These are phyloP conservation scores for Diacarnus erythraeanus DNA, from an alignment of 37 sponge, comb jelly and placozoan genomes.

Conservation along the genomic window DNA sequence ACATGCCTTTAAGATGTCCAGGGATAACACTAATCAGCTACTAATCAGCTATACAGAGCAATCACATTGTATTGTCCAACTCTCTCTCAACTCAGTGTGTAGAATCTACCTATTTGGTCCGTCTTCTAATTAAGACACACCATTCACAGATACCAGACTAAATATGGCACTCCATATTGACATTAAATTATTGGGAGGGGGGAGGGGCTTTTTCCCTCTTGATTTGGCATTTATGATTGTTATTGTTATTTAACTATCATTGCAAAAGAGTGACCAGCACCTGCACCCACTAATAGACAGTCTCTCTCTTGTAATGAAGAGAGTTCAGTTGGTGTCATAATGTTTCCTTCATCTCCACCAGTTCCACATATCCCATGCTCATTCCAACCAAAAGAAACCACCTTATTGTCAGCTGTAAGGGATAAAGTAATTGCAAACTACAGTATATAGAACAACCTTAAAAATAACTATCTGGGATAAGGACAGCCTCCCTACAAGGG, in stretches of 20 bases:
- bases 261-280: slow-evolving; percentile 59
- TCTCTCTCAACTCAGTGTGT: background rate
- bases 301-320: background rate
- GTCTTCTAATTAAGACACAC: too few species aligned
- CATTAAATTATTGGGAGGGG: too few species aligned
- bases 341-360: slow-evolving; percentile 52
- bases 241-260: slow-evolving; percentile 10
- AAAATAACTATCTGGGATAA: too few species aligned
- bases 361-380: slow-evolving; percentile 85
- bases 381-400: slow-evolving; percentile 77
- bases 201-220: too few species aligned
- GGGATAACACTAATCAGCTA: too few species aligned
- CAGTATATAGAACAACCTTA: background rate
- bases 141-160: too few species aligned
- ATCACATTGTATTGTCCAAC: background rate
- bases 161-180: too few species aligned
- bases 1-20: too few species aligned
- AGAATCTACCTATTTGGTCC: too few species aligned
- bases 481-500: too few species aligned
- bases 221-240: too few species aligned
- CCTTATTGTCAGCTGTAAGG: slow-evolving; percentile 20
- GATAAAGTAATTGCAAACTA: background rate
- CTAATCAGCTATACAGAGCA: too few species aligned
- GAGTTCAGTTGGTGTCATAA: background rate
- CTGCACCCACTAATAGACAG: slow-evolving; percentile 41